These are phyloP conservation scores for Penaeus monodon DNA, from an alignment of 2,888 invertebrate species.

Conservation along the genomic window DNA sequence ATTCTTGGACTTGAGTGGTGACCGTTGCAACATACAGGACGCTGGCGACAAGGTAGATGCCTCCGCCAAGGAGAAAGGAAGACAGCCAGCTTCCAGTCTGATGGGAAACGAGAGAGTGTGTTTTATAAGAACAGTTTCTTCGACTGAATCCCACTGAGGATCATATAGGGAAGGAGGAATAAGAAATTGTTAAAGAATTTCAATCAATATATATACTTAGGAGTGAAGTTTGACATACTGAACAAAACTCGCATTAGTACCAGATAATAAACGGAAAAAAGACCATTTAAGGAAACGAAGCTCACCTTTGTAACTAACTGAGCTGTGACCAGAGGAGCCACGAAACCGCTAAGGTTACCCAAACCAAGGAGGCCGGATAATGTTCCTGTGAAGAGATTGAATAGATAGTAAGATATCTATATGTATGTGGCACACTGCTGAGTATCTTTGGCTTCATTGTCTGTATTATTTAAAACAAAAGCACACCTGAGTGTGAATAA, in stretches of 20 bases:
- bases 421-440: not conserved
- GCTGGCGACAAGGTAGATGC: slow-evolving; percentile 14
- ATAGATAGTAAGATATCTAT: not conserved
- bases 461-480: no score
- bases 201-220: no score
- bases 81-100: slow-evolving; percentile 35
- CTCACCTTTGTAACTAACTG: slow-evolving; percentile 33
- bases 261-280: no score
- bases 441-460: no score
- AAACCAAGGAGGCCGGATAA: slow-evolving; percentile 49
- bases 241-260: no score
- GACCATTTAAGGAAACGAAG: not conserved
- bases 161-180: no score
- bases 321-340: slow-evolving; percentile 40
- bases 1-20: slow-evolving; percentile 44
- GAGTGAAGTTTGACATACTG: no score
- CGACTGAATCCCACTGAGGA: no score
- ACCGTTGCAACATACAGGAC: slow-evolving; percentile 29
- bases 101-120: not conserved
- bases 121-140: no score
- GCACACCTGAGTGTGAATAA: no score
- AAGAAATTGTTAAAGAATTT: no score
- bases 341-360: slow-evolving; percentile 47
- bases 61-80: slow-evolving; percentile 30
- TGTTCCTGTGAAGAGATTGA: slow-evolving; percentile 28